phyloP scores from a whole-genome alignment of 2,888 invertebrate genomes.

The Oligia strigilis region DNA sequence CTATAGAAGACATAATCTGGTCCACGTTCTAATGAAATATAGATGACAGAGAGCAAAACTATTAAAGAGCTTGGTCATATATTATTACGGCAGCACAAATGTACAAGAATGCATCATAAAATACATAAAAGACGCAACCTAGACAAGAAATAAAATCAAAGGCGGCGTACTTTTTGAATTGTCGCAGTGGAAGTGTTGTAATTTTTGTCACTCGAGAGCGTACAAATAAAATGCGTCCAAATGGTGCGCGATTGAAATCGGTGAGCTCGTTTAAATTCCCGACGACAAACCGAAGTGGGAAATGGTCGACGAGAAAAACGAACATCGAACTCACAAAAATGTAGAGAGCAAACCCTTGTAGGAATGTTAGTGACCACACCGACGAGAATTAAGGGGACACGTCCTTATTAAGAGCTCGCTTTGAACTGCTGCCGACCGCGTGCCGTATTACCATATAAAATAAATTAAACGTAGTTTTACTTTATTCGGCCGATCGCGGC shows the following conservation, averaged over 20 bases:
- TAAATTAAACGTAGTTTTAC: slow-evolving; percentile 74
- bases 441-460: slow-evolving; percentile 82
- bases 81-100: slow-evolving; percentile 56
- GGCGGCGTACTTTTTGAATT: slow-evolving; percentile 73
- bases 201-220: slow-evolving; percentile 75
- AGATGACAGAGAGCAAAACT: slow-evolving; percentile 26
- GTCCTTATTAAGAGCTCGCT: slow-evolving; percentile 84
- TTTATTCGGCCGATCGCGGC: slow-evolving; percentile 62
- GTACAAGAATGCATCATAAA: slow-evolving; percentile 68
- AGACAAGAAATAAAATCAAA: slow-evolving; percentile 63
- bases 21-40: slow-evolving; percentile 30
- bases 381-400: slow-evolving; percentile 81
- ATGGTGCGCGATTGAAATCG: slow-evolving; percentile 78
- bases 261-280: slow-evolving; percentile 86
- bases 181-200: slow-evolving; percentile 68
- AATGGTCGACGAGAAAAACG: slow-evolving; percentile 83
- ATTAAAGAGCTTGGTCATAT: slow-evolving; percentile 41
- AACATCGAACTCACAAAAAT: slow-evolving; percentile 81
- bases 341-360: slow-evolving; percentile 87
- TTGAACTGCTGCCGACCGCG: slow-evolving; percentile 78
- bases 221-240: slow-evolving; percentile 72
- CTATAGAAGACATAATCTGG: slow-evolving; percentile 7
- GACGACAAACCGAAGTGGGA: slow-evolving; percentile 82
- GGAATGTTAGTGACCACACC: slow-evolving; percentile 84
- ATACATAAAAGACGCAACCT: slow-evolving; percentile 65